A percentile compares a stretch with the other conserved stretches of the same genome.
phyloP scores from a whole-genome alignment of 1,140 invertebrate genomes.

The Hylyphantes graminicola region DNA sequence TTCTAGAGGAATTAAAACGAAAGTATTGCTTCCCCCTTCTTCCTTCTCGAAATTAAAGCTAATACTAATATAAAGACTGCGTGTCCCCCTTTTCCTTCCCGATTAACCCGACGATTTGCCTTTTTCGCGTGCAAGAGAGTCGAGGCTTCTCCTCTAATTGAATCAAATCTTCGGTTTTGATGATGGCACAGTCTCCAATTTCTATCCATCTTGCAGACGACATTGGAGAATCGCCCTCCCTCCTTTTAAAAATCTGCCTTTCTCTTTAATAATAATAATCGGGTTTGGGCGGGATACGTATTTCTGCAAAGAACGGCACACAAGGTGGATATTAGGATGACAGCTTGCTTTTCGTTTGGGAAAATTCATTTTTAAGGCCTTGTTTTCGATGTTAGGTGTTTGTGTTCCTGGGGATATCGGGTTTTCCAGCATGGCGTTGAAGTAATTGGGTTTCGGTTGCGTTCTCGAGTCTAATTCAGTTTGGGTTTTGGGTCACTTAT shows the following conservation, averaged over 20 bases:
- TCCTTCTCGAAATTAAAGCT: slow-evolving; percentile 39
- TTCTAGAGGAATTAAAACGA: slow-evolving; percentile 52
- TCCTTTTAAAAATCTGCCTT: slow-evolving; percentile 6
- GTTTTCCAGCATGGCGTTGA: background rate
- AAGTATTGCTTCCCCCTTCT: slow-evolving; percentile 20
- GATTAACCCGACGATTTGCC: slow-evolving; percentile 36
- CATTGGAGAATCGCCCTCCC: slow-evolving; percentile 9
- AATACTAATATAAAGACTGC: slow-evolving; percentile 53
- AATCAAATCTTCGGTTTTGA: slow-evolving; percentile 50
- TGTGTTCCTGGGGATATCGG: background rate
- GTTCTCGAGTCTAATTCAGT: slow-evolving; percentile 21
- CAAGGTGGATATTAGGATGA: background rate
- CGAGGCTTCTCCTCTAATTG: slow-evolving; percentile 22
- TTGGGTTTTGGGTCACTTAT: slow-evolving; percentile 15
- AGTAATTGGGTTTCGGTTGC: slow-evolving; percentile 25
- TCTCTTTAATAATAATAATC: background rate
- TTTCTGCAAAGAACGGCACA: background rate
- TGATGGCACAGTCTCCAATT: slow-evolving; percentile 37
- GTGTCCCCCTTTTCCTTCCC: slow-evolving; percentile 6
- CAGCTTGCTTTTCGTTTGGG: background rate
- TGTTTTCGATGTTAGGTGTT: slow-evolving; percentile 9
- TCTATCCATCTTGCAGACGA: slow-evolving; percentile 45
- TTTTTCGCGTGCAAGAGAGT: slow-evolving; percentile 35
- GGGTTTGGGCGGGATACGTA: slow-evolving; percentile 15
- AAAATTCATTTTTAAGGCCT: slow-evolving; percentile 37